A percentile compares a stretch with the other conserved stretches of the same genome.
Conservation (phyloP, 2,113 vertebrate genomes). For the Rhinopomastus cyanomelas region DNA sequence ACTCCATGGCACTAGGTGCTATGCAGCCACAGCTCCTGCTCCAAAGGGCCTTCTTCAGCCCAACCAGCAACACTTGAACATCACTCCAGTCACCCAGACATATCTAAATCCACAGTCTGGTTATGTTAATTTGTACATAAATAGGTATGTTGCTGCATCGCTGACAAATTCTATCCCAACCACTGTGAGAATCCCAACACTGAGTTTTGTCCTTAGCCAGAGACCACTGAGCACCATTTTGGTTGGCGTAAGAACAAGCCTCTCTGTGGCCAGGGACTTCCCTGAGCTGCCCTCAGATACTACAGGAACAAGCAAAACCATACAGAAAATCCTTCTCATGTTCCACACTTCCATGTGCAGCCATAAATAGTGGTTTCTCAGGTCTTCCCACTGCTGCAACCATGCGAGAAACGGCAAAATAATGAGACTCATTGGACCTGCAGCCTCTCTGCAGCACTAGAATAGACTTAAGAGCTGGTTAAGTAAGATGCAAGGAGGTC, state of each 20-base stretch:
- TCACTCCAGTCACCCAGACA: background rate
- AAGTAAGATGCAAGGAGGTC: background rate
- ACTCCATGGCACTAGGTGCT: accelerated
- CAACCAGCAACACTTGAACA: background rate
- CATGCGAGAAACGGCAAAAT: accelerated
- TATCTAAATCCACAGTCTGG: background rate
- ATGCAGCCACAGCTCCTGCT: background rate
- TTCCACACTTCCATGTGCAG: background rate
- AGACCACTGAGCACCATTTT: background rate
- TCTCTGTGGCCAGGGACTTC: background rate
- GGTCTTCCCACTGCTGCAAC: background rate
- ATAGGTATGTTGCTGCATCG: background rate
- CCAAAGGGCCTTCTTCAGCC: background rate
- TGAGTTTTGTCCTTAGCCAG: background rate
- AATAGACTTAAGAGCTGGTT: background rate
- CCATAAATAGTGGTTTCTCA: background rate
- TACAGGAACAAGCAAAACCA: accelerated
- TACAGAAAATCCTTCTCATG: background rate
- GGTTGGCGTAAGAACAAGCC: background rate
- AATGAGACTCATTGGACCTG: background rate
- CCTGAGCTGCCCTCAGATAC: background rate
- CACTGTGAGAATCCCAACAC: background rate
- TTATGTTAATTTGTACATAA: background rate
- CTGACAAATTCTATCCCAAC: background rate
- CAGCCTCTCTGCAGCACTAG: background rate